phyloP scores from a whole-genome alignment of 1,140 invertebrate species.

The Anthonomus grandis region DNA sequence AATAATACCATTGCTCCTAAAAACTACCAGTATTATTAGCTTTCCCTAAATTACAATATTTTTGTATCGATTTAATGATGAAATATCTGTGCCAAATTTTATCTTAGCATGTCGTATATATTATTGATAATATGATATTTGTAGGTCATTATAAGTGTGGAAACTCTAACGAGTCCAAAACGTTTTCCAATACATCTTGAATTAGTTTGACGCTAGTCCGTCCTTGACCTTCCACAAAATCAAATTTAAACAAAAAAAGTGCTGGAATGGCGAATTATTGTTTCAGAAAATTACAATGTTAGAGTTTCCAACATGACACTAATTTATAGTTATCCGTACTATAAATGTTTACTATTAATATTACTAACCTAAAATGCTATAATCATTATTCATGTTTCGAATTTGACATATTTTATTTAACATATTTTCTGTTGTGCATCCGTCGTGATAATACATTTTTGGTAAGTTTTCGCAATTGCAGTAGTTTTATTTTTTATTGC shows the following conservation, averaged over 20 bases:
- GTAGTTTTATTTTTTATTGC: no score
- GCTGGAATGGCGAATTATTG: no score
- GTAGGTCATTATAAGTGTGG: not conserved
- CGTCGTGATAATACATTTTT: slow-evolving; percentile 5
- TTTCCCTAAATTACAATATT: slow-evolving; percentile 27
- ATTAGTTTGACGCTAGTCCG: no score
- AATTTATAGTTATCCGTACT: not conserved
- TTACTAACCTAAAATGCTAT: not conserved
- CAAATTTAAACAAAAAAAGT: no score
- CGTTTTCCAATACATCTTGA: no score
- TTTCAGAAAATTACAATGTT: no score
- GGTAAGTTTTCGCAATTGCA: slow-evolving; percentile 12
- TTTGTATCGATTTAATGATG: slow-evolving; percentile 25
- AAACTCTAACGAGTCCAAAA: not conserved
- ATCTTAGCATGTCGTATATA: slow-evolving; percentile 10
- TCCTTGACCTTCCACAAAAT: no score
- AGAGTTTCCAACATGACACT: not conserved
- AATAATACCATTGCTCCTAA: slow-evolving; percentile 3
- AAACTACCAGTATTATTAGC: slow-evolving; percentile 23
- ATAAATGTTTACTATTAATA: not conserved
- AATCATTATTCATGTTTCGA: not conserved
- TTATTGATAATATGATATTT: no score
- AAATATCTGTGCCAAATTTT: slow-evolving; percentile 22
- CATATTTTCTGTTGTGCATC: slow-evolving; percentile 13
- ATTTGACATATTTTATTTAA: not conserved